Evolutionary conservation across 2,888 invertebrate genomes (phyloP).

Genomic region (Fragum sueziense): DNA sequence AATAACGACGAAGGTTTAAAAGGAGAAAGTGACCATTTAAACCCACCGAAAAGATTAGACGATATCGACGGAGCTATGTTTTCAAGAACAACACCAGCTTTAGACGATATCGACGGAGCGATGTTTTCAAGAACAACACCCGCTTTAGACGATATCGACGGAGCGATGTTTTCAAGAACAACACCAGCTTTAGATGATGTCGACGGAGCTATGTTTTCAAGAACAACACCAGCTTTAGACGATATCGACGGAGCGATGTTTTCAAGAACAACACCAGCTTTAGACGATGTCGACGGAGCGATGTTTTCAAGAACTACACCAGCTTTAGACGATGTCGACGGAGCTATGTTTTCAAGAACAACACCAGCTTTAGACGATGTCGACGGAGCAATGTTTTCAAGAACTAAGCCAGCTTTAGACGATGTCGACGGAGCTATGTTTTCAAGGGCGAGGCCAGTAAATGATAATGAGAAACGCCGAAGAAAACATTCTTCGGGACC

Average conservation of each 20-base stretch:
- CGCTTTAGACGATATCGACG: background rate
- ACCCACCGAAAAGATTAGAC: background rate
- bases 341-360: conserved; percentile 25
- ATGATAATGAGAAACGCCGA: background rate
- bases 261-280: background rate
- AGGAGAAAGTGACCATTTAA: too few species aligned
- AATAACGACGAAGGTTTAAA: too few species aligned
- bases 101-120: conserved; percentile 29
- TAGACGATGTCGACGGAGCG: conserved; percentile 31
- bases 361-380: conserved; percentile 1
- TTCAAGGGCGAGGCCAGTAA: background rate
- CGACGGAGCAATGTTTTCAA: conserved; percentile 32
- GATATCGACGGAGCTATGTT: conserved; percentile 33
- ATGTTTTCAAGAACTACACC: conserved; percentile 20
- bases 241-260: conserved; percentile 36
- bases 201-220: conserved; percentile 17
- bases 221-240: background rate
- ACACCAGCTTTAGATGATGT: background rate
- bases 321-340: conserved; percentile 19
- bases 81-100: background rate
- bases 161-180: conserved; percentile 13
- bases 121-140: conserved; percentile 20
- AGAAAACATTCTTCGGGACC: background rate
- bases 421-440: conserved; percentile 6
- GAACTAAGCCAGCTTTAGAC: background rate